phyloP scores from a whole-genome alignment of 1,140 invertebrate species.

The Fopius arisanus region DNA sequence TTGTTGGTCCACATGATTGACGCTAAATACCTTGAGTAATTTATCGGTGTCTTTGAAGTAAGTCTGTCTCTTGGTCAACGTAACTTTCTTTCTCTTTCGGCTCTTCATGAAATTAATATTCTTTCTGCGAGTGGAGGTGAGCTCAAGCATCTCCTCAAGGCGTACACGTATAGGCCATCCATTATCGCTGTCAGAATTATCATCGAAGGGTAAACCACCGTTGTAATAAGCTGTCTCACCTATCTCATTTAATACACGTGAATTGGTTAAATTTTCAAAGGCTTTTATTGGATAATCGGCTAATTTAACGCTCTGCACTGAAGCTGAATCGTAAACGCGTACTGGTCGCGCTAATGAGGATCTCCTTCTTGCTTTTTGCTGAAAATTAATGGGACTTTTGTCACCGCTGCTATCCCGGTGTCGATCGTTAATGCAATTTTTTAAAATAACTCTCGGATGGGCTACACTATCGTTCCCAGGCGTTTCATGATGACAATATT shows the following conservation, averaged over 20 bases:
- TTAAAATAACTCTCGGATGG: constrained; percentile 31
- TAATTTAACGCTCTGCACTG: constrained; percentile 40
- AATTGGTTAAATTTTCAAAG: background rate
- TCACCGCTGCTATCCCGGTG: constrained; percentile 11
- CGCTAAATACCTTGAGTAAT: constrained; percentile 60
- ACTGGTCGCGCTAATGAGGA: constrained; percentile 58
- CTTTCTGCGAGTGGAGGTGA: constrained; percentile 50
- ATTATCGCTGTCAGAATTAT: constrained; percentile 41
- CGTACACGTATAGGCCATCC: constrained; percentile 55
- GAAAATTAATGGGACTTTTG: background rate
- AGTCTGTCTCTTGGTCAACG: constrained; percentile 42
- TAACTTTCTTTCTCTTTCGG: constrained; percentile 38
- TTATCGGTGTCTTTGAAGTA: constrained; percentile 60
- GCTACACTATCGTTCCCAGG: constrained; percentile 43
- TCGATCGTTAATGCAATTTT: background rate
- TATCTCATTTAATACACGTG: constrained; percentile 3
- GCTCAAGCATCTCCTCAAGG: constrained; percentile 57
- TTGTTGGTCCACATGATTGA: constrained; percentile 64
- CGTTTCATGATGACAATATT: constrained; percentile 55
- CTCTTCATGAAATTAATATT: constrained; percentile 45
- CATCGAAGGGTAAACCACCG: constrained; percentile 33
- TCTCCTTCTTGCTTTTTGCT: constrained; percentile 42
- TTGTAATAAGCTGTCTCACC: constrained; percentile 20
- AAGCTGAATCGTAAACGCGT: constrained; percentile 52
- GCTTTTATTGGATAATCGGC: constrained; percentile 28